Evolutionary conservation across 1,140 invertebrate species (phyloP).

Genomic region (Brachionus sp.): DNA sequence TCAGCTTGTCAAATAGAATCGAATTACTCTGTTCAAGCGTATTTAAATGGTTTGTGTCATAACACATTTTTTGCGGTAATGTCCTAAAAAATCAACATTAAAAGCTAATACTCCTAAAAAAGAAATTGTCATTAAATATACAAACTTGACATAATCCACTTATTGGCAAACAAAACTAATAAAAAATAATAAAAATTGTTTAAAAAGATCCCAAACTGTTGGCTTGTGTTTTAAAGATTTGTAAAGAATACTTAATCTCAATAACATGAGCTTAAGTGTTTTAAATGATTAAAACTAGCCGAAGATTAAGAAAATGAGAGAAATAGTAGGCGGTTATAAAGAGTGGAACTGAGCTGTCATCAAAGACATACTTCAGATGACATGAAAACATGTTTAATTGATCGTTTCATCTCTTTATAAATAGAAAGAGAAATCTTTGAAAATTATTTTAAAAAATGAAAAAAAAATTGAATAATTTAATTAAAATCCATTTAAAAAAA

Average conservation of each 20-base stretch:
- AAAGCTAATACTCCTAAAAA: background rate
- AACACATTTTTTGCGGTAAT: background rate
- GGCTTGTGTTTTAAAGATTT: background rate
- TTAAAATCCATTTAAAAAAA: background rate
- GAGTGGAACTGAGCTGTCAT: background rate
- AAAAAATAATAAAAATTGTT: background rate
- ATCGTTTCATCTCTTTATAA: background rate
- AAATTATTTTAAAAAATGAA: background rate
- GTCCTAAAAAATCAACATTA: background rate
- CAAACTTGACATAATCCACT: slow-evolving; percentile 6
- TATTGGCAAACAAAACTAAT: background rate
- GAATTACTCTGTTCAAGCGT: background rate
- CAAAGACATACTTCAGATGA: background rate
- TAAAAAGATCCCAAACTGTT: background rate
- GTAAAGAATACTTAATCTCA: background rate
- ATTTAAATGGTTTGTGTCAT: background rate
- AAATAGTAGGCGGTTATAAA: background rate
- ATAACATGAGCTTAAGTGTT: background rate
- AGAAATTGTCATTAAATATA: background rate
- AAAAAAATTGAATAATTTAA: background rate
- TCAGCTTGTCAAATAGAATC: background rate
- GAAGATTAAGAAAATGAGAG: background rate
- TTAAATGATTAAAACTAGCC: background rate
- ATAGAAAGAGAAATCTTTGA: background rate
- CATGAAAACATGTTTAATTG: background rate